Base-by-base conservation (phyloP, 1,140 invertebrate species). In the Zaprionus ornatus region DNA sequence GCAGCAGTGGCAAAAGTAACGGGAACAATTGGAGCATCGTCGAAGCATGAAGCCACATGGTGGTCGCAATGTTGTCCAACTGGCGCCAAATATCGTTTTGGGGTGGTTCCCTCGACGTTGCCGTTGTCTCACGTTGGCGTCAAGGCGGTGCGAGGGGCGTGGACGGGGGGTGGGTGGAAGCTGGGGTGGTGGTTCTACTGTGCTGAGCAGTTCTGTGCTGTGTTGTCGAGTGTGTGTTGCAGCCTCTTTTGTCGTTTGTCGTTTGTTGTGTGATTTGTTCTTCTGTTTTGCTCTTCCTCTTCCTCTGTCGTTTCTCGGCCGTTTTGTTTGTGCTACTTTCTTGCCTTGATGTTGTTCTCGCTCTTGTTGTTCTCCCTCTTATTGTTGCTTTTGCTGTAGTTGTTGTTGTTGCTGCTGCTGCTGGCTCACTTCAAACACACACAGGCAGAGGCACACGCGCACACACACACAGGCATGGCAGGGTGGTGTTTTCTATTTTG, bases 41-140 rank as follows among this genome's bases (percentile, higher is more conserved):
- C 48, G 61, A 64, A 72, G 70, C 55, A 67, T 69, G 64, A 56
- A 74, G 62, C 77, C 79, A 73, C 82, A 85, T 86, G 67, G 73
- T 83, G 70, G 62, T 57, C 69, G 50, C 72, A 55, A 67, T 70
- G 65, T 74, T 65, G 55, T 74, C 56, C 48, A 67, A 74, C 82
- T 85, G 82, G 82, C 82, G 82, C 75, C 82, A 87, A 86, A 86
- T 82, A 62, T 79, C 79, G 65, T 62, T 13, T 66, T 67, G 70
- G 62, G 63, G 69, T 72, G 42, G 50, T 59, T 55, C 23, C 7
- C 25, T 82, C 66, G 64, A 45, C 12, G 63, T 42, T 59, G 54
- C 5, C 45, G 10, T 54, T 35, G 54, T 17, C 29, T 32, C 29
- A 32, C 29, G 29, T 32, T 32, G 29, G 29, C 29, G 29, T 32